Conservation (phyloP, 1,140 invertebrate species). For the Luehdorfia chinensis region DNA sequence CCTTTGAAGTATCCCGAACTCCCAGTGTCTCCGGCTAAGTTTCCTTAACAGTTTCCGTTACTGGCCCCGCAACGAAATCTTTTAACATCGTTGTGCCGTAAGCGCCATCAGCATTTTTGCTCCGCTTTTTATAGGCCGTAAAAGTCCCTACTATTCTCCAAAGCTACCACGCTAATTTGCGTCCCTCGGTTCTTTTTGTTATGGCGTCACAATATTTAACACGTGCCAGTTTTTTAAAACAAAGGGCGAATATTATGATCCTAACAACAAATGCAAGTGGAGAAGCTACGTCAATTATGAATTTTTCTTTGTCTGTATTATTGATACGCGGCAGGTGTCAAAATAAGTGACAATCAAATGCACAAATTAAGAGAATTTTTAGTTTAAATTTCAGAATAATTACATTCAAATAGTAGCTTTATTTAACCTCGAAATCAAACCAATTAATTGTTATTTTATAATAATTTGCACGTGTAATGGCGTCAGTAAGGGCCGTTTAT, state of each 20-base stretch:
- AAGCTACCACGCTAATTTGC: slow-evolving; percentile 32
- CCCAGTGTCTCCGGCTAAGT: slow-evolving; percentile 2
- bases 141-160: slow-evolving; percentile 29
- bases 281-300: not conserved
- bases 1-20: slow-evolving; percentile 3
- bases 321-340: too few relatives aligned
- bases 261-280: slow-evolving; percentile 1
- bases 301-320: not conserved
- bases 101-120: slow-evolving; percentile 19
- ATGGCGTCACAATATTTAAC: slow-evolving; percentile 2
- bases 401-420: too few relatives aligned
- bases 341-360: too few relatives aligned
- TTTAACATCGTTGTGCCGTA: slow-evolving; percentile 27
- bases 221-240: slow-evolving; percentile 6
- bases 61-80: slow-evolving; percentile 19
- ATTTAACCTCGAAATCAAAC: too few relatives aligned
- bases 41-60: slow-evolving; percentile 9
- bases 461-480: slow-evolving; percentile 1
- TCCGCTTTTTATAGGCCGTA: slow-evolving; percentile 33
- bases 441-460: not conserved
- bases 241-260: slow-evolving; percentile 1
- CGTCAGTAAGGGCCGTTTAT: slow-evolving; percentile 5
- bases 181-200: slow-evolving; percentile 6
- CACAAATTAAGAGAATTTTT: too few relatives aligned
- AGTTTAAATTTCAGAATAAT: too few relatives aligned